A percentile compares a stretch with the other conserved stretches of the same genome.
Evolutionary conservation across 2,888 invertebrate genomes (phyloP).

Genomic region (Heliconius aoede): DNA sequence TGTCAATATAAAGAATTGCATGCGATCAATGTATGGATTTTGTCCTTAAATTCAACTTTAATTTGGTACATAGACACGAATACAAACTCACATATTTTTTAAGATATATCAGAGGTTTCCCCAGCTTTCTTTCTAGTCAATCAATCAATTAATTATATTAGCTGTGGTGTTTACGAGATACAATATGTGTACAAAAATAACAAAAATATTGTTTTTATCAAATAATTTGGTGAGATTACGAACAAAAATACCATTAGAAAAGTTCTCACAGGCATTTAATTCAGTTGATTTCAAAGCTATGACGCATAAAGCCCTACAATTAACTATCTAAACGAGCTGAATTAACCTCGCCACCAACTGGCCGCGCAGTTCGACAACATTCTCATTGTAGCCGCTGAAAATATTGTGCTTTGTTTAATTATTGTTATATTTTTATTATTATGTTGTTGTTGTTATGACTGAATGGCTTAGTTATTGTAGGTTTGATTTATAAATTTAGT

Average conservation of each 20-base stretch:
- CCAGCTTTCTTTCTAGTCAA: no score
- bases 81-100: no score
- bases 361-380: constrained; percentile 11
- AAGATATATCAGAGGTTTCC: no score
- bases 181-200: no score
- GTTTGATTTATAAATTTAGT: background rate
- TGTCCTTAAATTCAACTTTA: no score
- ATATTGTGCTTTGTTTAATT: background rate
- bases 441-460: no score
- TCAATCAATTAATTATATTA: no score
- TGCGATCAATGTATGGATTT: no score
- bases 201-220: no score
- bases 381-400: constrained; percentile 14
- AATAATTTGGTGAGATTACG: background rate
- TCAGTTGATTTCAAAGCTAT: constrained; percentile 28
- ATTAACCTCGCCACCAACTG: constrained; percentile 62
- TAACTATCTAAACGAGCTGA: constrained; percentile 68
- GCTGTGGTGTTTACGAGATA: no score
- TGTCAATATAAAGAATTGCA: no score
- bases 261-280: constrained; percentile 18
- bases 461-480: background rate
- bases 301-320: constrained; percentile 51
- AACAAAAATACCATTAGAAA: constrained; percentile 21
- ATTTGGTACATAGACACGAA: no score
- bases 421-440: background rate